Conservation (phyloP, 2,113 vertebrate species). For the Recurvirostra avosetta region DNA sequence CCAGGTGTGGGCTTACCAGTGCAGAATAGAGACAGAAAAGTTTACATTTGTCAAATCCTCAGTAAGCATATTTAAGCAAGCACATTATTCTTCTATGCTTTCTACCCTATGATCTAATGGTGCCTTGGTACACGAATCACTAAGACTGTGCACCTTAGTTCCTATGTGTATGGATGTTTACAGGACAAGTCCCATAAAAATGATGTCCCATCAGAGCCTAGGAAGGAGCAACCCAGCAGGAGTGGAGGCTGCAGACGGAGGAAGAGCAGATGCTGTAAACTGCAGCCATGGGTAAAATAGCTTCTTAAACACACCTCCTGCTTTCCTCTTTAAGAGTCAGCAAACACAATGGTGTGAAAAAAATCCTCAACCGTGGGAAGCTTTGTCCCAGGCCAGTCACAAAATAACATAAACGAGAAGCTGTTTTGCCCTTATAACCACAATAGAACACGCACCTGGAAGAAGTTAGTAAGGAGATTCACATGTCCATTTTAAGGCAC, state of each 20-base stretch:
- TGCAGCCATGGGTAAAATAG: neutral
- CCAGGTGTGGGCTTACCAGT: neutral
- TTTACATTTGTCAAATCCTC: neutral
- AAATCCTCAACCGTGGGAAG: neutral
- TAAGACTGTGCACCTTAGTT: neutral
- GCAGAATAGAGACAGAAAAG: neutral
- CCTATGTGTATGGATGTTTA: neutral
- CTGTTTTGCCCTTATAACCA: neutral
- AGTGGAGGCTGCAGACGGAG: neutral
- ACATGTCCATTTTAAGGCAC: neutral
- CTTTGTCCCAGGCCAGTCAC: neutral
- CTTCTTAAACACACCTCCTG: neutral
- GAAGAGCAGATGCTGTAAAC: neutral
- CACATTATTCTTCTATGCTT: neutral
- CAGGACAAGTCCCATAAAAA: neutral
- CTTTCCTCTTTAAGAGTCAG: neutral
- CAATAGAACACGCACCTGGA: neutral
- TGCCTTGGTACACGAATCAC: neutral
- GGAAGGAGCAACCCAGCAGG: neutral
- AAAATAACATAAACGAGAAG: neutral
- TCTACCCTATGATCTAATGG: neutral
- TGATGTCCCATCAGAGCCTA: neutral
- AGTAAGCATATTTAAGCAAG: neutral
- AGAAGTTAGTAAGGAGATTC: neutral
- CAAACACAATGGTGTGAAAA: neutral